Evolutionary conservation across 1,140 invertebrate species (phyloP), one percentile per base, ranked within the genome.

Genomic region (Magallana angulata): DNA sequence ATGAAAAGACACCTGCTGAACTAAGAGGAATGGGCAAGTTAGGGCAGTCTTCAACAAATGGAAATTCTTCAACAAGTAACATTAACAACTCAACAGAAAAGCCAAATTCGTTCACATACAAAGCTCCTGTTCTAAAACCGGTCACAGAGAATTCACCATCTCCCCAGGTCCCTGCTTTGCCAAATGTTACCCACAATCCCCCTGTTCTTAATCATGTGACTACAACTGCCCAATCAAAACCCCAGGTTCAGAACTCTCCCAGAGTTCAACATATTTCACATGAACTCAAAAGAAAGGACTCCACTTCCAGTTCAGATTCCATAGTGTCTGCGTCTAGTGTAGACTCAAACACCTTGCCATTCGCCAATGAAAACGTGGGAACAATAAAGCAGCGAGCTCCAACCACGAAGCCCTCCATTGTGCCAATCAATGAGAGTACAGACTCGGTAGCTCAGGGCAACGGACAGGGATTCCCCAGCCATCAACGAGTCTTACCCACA

Each of bases 301-400:
- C 93, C 1, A 91, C 92, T 16, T 87, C 88, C 48, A 93, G 93
- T 88, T 90, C 92, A 90, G 92, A 98, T 97, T 98, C 98, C 91
- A 98, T 97, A 96, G 90, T 91, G 36, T 95, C 95, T 4, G 93
- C 92, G 3, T 98, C 98, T 88, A 99, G 98, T 95, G 89, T 91
- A 57, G 95, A 99, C 95, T 98, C 98, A 36, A 98, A 99, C 95
- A 98, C 98, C 91, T 96, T 99, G 94, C 98, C 98, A 62, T 99
- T 99, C 95, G 98, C 99, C 87, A 99, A 99, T 95, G 99, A 99
- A 94, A 99, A 99, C 95, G 98, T 98, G 59, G 99, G 98, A 12
- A 99, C 99, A 48, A 99, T 99, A 93, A 98, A 99, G 92, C 97
- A 97, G 90, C 95, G 97, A 87, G 92, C 88, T 7, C 90, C 91